Percentiles rank a stretch among this genome's conserved stretches.
Conservation (phyloP, 2,797 vertebrate species). For the Vultur gryphus region DNA sequence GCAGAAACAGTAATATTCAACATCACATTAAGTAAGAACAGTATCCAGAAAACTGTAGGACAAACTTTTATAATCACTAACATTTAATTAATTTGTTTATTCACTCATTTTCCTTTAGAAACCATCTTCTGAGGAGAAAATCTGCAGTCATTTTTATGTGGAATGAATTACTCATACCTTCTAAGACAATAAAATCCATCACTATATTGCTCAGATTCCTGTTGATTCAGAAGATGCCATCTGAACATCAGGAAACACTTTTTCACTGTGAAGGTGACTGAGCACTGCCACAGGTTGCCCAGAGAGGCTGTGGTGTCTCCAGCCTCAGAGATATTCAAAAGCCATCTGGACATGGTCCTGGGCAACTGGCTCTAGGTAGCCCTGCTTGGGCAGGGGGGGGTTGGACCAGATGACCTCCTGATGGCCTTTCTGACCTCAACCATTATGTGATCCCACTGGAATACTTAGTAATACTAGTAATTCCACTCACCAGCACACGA, state of each 20-base stretch:
- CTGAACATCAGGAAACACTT: background rate
- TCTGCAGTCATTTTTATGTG: background rate
- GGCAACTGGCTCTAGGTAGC: background rate
- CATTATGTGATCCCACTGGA: background rate
- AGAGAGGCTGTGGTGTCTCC: background rate
- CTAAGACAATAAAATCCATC: background rate
- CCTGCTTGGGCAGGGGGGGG: background rate
- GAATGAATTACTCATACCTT: background rate
- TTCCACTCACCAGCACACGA: background rate
- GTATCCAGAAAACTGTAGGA: background rate
- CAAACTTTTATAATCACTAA: background rate
- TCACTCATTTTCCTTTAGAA: background rate
- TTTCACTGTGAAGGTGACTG: background rate
- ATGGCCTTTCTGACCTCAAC: background rate
- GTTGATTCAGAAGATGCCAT: background rate
- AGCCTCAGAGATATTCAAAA: background rate
- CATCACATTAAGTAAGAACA: background rate
- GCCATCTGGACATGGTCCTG: background rate
- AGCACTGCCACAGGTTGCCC: background rate
- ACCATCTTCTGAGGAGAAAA: background rate
- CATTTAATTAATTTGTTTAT: background rate
- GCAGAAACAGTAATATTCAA: background rate
- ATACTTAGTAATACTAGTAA: background rate
- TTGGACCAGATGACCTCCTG: background rate
- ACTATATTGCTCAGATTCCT: background rate